Evolutionary conservation across 2,888 invertebrate species (phyloP).

Genomic region (Andrena camellia): DNA sequence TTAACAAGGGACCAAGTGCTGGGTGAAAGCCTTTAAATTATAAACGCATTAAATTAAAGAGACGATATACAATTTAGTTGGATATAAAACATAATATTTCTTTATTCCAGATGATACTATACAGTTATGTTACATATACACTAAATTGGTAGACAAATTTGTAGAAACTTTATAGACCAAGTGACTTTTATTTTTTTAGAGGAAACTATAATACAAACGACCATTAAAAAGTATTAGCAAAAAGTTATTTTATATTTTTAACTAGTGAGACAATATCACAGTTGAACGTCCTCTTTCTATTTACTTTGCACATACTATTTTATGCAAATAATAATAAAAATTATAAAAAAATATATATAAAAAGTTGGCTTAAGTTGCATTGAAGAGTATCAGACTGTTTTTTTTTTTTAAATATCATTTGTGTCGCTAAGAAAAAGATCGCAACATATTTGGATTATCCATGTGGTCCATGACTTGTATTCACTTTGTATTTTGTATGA

Average conservation of each 20-base stretch:
- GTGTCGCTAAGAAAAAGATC: not conserved
- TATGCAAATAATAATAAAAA: no score
- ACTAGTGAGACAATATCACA: not conserved
- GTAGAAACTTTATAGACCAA: not conserved
- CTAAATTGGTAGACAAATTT: constrained; percentile 1
- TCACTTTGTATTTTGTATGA: not conserved
- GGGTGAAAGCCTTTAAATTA: constrained; percentile 3
- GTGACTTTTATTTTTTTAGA: constrained; percentile 2
- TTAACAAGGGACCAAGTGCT: not conserved
- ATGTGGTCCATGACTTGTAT: not conserved
- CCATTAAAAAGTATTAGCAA: not conserved
- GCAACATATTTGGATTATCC: not conserved
- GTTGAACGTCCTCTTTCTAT: not conserved
- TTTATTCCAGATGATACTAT: constrained; percentile 3
- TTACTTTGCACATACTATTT: not conserved
- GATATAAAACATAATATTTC: constrained; percentile 6
- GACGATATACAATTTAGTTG: not conserved
- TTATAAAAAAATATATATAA: no score
- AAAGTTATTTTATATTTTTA: not conserved
- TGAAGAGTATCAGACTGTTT: not conserved
- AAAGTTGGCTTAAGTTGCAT: not conserved
- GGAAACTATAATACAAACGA: constrained; percentile 1
- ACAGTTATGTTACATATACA: not conserved
- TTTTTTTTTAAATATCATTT: not conserved
- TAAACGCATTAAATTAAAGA: constrained; percentile 1